Evolutionary conservation across 2,888 invertebrate species (phyloP), one percentile per base, ranked within the genome.

Genomic region (Nemotelus pantherinus): DNA sequence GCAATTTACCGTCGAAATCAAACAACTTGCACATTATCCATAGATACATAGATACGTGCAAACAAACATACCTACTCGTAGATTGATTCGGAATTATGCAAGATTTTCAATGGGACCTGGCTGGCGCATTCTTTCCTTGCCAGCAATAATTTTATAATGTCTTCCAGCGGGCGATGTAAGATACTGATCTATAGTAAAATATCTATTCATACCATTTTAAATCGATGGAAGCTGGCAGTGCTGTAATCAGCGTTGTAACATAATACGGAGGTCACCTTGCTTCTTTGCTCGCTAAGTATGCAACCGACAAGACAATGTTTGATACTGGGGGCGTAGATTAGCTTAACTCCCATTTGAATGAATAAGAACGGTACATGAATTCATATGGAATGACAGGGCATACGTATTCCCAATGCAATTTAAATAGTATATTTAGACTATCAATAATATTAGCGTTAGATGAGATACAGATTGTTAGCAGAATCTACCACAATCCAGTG

Each of bases 121-220:
- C 58, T 25, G 25, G 25, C 58, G 25, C 53, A 58, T 58, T 58
- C 58, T 1, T 5, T 58, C 1, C 1, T 25, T 58, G 58, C 25
- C 10, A 58, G 58, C 58, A 25, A 4, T 7, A 5, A 25, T 58
- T 58, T 58, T 58, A 58, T 5, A 58, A 58, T 58, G 25, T 58
- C 25, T 25, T 58, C n/a, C 58, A 58, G 25, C 25, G 58, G 58
- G 58, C 58, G 58, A 58, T 58, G 25, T 10, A n/a, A 58, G 58
- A 58, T 58, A 58, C n/a, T 5, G 4, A 58, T 58, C 58, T 6
- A 58, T 58, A 58, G 7, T 25, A 5, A 58, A n/a, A 9, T 58
- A 10, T 58, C 58, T 58, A 58, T 7, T 25, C 58, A 58, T n/a
- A 1, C 25, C 25, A 25, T 25, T 7, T 58, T 1, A 25, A 25